Conservation (phyloP, 2,797 vertebrate species). For the Salarias fasciatus region DNA sequence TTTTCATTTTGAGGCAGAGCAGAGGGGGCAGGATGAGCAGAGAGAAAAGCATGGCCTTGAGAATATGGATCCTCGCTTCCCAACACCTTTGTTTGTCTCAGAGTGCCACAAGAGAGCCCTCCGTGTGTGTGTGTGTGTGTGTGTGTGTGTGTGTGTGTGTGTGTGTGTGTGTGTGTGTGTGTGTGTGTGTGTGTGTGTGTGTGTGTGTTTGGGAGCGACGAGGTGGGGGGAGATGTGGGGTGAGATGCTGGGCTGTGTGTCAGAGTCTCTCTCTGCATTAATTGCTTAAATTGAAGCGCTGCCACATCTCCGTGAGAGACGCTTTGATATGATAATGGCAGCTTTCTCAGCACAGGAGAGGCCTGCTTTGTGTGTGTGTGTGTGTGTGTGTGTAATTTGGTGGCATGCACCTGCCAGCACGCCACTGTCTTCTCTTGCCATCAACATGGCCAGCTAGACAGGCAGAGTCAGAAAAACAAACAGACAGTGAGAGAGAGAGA, state of each 20-base stretch:
- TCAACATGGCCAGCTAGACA: constrained; percentile 80
- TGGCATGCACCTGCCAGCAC: constrained; percentile 99
- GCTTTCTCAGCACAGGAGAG: constrained; percentile 93
- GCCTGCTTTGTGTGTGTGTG: constrained; percentile 66
- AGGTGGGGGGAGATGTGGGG: constrained; percentile 37
- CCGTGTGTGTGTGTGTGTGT: constrained; percentile 24
- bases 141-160: constrained; percentile 43
- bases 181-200: constrained; percentile 6
- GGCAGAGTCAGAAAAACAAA: constrained; percentile 22
- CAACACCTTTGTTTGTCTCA: constrained; percentile 73
- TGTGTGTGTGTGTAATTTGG: constrained; percentile 88
- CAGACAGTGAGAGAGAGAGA: too few species aligned
- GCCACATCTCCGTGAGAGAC: constrained; percentile 98
- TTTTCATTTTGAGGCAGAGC: constrained; percentile 6
- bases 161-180: constrained; percentile 29
- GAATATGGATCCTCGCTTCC: constrained; percentile 67
- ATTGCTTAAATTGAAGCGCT: constrained; percentile 99
- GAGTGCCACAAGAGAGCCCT: constrained; percentile 56
- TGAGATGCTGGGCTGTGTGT: constrained; percentile 65
- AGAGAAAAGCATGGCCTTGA: constrained; percentile 72
- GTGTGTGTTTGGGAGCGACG: background rate
- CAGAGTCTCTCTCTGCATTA: constrained; percentile 97
- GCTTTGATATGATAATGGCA: constrained; percentile 99
- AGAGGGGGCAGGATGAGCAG: background rate
- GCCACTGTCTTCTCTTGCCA: constrained; percentile 90